These are phyloP conservation scores for Sorex fumeus DNA, from an alignment of 2,113 vertebrate genomes.

Conservation along the genomic window DNA sequence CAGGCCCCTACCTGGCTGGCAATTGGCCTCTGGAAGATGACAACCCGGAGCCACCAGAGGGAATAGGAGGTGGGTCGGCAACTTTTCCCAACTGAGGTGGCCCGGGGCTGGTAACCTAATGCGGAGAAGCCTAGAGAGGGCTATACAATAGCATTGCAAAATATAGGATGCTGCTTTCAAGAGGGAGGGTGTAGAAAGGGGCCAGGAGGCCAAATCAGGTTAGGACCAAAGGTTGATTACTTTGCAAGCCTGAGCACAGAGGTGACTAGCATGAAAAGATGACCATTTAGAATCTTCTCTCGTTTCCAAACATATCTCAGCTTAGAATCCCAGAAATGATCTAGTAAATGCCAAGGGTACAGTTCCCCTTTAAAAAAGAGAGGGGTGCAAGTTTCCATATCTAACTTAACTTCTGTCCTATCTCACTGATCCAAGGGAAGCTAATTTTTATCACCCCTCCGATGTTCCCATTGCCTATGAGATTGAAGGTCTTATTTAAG, in stretches of 20 bases:
- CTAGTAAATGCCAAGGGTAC: not conserved
- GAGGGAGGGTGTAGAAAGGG: not conserved
- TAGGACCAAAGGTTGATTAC: not conserved
- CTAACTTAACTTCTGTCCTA: no score
- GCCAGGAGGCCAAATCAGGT: not conserved
- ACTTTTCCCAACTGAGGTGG: no score
- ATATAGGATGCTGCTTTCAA: not conserved
- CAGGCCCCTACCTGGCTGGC: no score
- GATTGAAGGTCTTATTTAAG: no score
- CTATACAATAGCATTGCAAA: not conserved
- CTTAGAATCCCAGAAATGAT: not conserved
- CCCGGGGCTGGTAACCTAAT: no score
- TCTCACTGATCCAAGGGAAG: no score
- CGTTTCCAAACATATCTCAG: constrained; percentile 24
- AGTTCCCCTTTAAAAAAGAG: not conserved
- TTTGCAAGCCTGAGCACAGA: not conserved
- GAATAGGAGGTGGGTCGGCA: no score
- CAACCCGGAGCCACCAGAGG: no score
- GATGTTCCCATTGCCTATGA: no score
- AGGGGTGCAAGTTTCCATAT: not conserved
- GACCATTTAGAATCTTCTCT: not conserved
- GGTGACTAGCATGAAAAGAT: not conserved
- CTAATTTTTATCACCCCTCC: no score
- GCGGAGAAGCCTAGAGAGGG: no score
- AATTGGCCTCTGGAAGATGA: no score